These are phyloP conservation scores for Hemicentrotus pulcherrimus DNA, from an alignment of 35 echinoderm and acorn worm genomes.

Conservation along the genomic window DNA sequence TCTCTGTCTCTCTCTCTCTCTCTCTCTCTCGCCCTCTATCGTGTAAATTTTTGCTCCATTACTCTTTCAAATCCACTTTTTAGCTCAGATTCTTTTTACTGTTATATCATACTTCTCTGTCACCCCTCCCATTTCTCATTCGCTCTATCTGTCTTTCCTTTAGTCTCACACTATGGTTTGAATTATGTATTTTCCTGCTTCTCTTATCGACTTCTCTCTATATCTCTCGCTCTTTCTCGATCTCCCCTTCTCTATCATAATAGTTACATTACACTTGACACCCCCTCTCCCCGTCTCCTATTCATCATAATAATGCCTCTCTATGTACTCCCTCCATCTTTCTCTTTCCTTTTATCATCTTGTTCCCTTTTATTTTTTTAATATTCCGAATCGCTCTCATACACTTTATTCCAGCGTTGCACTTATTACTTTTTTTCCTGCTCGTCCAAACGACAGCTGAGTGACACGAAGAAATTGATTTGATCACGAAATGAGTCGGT, in stretches of 20 bases:
- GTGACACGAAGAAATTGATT: constrained; percentile 42
- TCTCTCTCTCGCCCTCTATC: not conserved
- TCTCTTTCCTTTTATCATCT: not conserved
- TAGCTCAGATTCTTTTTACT: no score
- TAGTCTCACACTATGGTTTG: no score
- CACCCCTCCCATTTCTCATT: not conserved
- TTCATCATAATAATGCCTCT: not conserved
- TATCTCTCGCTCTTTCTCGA: not conserved
- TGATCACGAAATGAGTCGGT: constrained; percentile 27
- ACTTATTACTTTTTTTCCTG: not conserved
- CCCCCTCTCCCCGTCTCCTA: not conserved
- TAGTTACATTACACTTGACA: not conserved
- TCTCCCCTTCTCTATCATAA: not conserved
- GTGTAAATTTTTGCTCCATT: no score
- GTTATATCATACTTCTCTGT: no score
- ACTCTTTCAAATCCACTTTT: no score
- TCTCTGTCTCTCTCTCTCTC: not conserved
- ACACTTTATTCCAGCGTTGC: not conserved
- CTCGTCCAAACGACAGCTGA: not conserved
- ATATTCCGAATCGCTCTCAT: not conserved
- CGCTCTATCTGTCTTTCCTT: not conserved
- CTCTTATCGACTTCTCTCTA: not conserved
- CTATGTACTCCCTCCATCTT: not conserved
- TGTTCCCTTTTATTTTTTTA: no score
- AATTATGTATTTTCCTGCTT: no score